A percentile compares a stretch with the other conserved stretches of the same genome.
Evolutionary conservation across 2,113 vertebrate genomes (phyloP).

Genomic region (Camelus dromedarius): DNA sequence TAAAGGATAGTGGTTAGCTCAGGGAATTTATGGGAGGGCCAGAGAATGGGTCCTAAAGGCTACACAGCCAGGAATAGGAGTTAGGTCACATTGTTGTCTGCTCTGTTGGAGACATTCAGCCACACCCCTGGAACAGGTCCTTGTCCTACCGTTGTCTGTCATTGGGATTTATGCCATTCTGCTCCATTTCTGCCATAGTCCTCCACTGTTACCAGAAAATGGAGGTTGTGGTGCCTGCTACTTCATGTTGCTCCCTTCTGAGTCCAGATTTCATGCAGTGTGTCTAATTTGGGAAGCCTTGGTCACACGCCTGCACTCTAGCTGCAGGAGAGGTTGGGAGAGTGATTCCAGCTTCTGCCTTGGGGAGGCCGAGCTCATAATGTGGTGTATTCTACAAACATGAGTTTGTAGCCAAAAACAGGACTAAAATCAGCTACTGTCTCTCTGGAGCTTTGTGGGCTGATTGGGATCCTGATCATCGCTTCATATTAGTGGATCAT

Average conservation of each 20-base stretch:
- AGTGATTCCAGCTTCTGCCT: neutral
- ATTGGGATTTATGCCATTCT: neutral
- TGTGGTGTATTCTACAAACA: neutral
- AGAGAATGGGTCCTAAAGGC: neutral
- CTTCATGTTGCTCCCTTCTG: conserved; percentile 1
- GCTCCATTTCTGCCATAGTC: neutral
- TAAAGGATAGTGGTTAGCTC: neutral
- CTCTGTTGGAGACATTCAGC: neutral
- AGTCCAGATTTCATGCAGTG: neutral
- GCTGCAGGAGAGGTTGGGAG: neutral
- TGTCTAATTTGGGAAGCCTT: conserved; percentile 52
- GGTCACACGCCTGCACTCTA: neutral
- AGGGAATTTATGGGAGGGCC: neutral
- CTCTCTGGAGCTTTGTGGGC: neutral
- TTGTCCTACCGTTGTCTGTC: neutral
- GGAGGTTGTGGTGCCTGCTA: conserved; percentile 14
- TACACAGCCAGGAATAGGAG: neutral
- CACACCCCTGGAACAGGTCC: neutral
- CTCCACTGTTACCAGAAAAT: neutral
- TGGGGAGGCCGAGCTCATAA: neutral
- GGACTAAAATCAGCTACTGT: neutral
- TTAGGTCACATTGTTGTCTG: neutral
- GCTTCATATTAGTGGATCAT: neutral
- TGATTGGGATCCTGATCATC: neutral
- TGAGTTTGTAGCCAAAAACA: neutral